Percentiles rank a stretch among this genome's conserved stretches.
These are phyloP conservation scores for Coregonus suidteri DNA, from an alignment of 2,797 vertebrate species.

Conservation along the genomic window DNA sequence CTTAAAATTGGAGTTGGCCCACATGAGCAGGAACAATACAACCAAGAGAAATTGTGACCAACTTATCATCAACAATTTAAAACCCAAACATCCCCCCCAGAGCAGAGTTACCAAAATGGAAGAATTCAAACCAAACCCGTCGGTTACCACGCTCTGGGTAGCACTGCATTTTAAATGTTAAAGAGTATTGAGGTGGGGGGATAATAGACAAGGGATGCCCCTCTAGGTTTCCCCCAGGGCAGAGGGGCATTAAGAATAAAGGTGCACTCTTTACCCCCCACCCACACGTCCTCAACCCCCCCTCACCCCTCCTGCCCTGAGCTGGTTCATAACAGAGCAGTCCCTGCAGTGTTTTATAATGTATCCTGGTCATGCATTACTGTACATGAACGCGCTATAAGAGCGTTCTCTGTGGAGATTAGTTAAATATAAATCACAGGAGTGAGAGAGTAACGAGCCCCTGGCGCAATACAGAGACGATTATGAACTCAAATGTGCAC, in stretches of 20 bases:
- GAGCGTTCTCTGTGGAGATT: conserved; percentile 59
- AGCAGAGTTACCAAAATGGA: not conserved
- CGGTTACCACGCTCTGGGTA: conserved; percentile 34
- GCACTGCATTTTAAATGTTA: conserved; percentile 35
- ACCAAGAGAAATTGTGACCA: too few species aligned
- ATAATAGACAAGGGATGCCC: conserved; percentile 55
- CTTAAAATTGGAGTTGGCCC: too few species aligned
- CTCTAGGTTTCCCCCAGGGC: conserved; percentile 27
- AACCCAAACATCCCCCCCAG: not conserved
- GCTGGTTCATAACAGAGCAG: conserved; percentile 52
- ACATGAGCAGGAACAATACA: too few species aligned
- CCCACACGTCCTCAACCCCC: conserved; percentile 37
- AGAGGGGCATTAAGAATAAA: conserved; percentile 51
- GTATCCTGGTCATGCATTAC: conserved; percentile 65
- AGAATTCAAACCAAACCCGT: conserved; percentile 24
- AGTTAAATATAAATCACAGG: conserved; percentile 72
- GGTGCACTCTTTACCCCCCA: conserved; percentile 44
- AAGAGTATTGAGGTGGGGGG: conserved; percentile 25
- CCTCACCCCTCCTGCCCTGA: conserved; percentile 35
- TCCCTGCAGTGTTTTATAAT: conserved; percentile 60
- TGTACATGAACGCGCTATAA: conserved; percentile 19
- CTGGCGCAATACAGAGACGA: conserved; percentile 68
- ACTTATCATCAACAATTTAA: not conserved
- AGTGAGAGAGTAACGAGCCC: conserved; percentile 62
- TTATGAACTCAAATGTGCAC: conserved; percentile 71